These are phyloP conservation scores for Bubo blakistoni DNA, from an alignment of 2,113 vertebrate species.

Conservation along the genomic window DNA sequence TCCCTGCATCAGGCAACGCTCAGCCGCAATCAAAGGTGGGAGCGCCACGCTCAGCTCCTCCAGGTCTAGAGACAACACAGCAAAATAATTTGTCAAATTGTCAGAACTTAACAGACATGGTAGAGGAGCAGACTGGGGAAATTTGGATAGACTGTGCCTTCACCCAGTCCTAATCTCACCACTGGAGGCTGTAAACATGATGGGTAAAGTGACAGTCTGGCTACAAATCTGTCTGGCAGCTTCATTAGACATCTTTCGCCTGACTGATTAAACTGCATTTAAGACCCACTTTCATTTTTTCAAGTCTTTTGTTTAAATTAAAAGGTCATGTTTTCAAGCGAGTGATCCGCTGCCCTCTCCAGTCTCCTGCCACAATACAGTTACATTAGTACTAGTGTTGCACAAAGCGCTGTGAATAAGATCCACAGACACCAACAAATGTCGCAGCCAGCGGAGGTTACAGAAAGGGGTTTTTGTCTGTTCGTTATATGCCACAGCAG, in stretches of 20 bases:
- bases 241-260: constrained; percentile 72
- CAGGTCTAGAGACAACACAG: not conserved
- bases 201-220: constrained; percentile 68
- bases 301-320: constrained; percentile 74
- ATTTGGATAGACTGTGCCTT: constrained; percentile 50
- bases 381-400: constrained; percentile 49
- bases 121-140: not conserved
- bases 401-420: not conserved
- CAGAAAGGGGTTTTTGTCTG: constrained; percentile 63
- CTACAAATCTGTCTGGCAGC: constrained; percentile 73
- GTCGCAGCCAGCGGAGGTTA: constrained; percentile 20
- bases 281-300: constrained; percentile 69
- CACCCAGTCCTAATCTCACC: constrained; percentile 62
- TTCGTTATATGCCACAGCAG: constrained; percentile 54
- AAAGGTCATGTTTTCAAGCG: constrained; percentile 70
- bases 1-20: not conserved
- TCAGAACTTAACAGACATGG: constrained; percentile 50
- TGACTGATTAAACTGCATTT: constrained; percentile 73
- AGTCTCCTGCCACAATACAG: constrained; percentile 38
- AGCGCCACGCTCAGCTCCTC: not conserved
- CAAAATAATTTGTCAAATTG: constrained; percentile 63
- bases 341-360: constrained; percentile 53
- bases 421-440: constrained; percentile 15
- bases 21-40: not conserved
- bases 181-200: constrained; percentile 64